These are phyloP conservation scores for Iguana delicatissima DNA, from an alignment of 2,797 vertebrate species.

Conservation along the genomic window DNA sequence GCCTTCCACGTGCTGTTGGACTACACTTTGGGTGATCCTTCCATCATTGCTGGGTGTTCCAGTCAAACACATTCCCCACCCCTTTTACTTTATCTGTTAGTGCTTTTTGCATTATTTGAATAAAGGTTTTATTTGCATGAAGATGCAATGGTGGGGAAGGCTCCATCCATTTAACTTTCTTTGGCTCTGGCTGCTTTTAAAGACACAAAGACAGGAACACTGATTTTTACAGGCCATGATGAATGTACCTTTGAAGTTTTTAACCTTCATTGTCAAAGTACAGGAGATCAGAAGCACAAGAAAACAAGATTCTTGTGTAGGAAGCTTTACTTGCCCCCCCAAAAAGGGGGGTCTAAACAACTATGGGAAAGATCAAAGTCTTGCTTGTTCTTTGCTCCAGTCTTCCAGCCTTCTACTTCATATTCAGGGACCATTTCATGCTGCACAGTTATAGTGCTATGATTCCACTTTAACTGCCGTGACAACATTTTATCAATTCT, in stretches of 20 bases:
- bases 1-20: background rate
- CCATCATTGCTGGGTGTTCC: background rate
- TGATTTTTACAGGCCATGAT: background rate
- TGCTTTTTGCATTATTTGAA: background rate
- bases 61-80: background rate
- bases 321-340: no score
- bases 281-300: background rate
- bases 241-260: background rate
- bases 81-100: no score
- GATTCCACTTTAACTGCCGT: no score
- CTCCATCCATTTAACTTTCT: background rate
- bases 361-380: background rate
- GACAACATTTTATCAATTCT: no score
- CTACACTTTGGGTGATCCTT: background rate
- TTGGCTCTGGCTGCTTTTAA: background rate
- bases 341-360: background rate
- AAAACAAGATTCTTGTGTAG: background rate
- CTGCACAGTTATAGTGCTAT: background rate
- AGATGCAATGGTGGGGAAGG: background rate
- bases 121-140: background rate
- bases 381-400: background rate
- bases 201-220: background rate
- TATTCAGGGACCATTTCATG: background rate
- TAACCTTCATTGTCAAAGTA: background rate
- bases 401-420: background rate